Base-by-base conservation (phyloP, 2,113 vertebrate species). In the Apteryx owenii region DNA sequence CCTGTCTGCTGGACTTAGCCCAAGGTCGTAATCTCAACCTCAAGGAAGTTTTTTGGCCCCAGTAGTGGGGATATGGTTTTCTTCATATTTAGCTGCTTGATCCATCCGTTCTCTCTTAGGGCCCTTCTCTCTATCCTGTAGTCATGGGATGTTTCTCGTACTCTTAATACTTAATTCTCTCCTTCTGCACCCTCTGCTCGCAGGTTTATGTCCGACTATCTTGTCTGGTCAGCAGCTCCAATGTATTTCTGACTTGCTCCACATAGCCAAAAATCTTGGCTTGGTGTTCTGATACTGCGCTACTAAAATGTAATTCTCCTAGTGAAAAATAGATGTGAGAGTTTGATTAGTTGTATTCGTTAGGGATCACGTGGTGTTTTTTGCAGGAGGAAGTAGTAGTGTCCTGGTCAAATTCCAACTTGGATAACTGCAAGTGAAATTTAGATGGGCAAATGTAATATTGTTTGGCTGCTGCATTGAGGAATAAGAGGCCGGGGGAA, bases 341-440 rank as follows among this genome's bases (percentile, higher is more conserved):
- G 53, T 14, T 25, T n/a, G 75, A 42, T 86, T 21, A 25, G 62
- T 81, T 31, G 50, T 71, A 60, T 71, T 89, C 77, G 11, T 8
- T 56, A 36, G 88, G 42, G 36, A 83, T 38, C 92, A 88, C n/a
- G 18, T 96, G 93, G 64, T 4, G 0, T 8, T 77, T 78, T 88
- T 53, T 71, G 22, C 83, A 81, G 86, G 93, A 88, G 92, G 92
- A 93, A 95, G 82, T 83, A 87, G 51, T 38, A 42, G 46, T 54
- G 69, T 90, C 90, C 92, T 33, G 95, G 88, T 89, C 82, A 88
- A 90, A 94, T 93, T 96, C 96, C 90, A 95, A 3, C 79, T 22
- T 75, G 68, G 82, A 70, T 86, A 82, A 85, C 65, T 56, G 31
- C 42, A 12, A 77, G 73, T 80, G 89, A 87, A 70, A 62, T 7